Evolutionary conservation across 2,797 vertebrate species (phyloP).

Genomic region (Platyrinchus mystaceus): DNA sequence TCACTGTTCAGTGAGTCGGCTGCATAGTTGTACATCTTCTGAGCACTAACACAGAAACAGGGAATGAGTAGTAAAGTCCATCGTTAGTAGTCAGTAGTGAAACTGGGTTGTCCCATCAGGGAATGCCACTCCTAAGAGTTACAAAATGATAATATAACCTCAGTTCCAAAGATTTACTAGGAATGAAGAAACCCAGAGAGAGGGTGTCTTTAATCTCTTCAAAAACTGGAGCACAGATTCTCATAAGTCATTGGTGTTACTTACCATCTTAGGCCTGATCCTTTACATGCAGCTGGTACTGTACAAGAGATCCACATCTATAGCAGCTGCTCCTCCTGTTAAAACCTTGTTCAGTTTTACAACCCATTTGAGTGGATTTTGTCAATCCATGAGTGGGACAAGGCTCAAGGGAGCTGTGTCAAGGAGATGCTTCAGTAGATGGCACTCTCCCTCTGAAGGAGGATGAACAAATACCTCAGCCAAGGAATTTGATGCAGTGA

Average conservation of each 20-base stretch:
- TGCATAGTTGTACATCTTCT: not conserved
- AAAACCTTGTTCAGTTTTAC: not conserved
- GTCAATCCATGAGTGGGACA: not conserved
- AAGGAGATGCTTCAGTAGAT: constrained; percentile 47
- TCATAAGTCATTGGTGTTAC: not conserved
- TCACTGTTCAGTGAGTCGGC: not conserved
- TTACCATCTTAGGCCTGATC: not conserved
- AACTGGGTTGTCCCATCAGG: not conserved
- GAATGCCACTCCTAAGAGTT: not conserved
- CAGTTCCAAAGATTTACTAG: not conserved
- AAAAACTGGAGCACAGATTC: not conserved
- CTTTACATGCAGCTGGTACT: not conserved
- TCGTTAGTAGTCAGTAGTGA: not conserved
- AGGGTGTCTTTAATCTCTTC: not conserved
- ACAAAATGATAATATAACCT: not conserved
- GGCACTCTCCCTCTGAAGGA: constrained; percentile 55
- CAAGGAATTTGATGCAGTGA: not conserved
- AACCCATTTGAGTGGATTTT: not conserved
- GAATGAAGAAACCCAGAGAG: not conserved
- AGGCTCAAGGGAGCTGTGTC: not conserved
- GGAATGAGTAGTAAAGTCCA: not conserved
- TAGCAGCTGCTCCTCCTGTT: not conserved
- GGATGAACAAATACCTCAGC: not conserved
- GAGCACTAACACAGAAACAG: not conserved
- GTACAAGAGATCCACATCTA: not conserved